Conservation (phyloP, 35 echinoderm and acorn worm species). For the Heliocidaris erythrogramma region DNA sequence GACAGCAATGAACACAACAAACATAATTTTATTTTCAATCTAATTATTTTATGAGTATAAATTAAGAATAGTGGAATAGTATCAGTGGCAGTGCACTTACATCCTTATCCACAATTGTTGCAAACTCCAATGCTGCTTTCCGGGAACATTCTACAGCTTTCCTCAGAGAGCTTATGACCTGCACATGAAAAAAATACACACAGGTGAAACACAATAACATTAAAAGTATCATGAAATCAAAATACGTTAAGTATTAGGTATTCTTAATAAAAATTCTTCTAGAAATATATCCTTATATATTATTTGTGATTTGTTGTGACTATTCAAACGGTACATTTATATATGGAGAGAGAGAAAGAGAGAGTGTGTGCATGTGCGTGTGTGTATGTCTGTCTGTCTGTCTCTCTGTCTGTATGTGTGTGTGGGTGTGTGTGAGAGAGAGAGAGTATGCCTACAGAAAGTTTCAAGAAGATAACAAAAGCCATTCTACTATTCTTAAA, state of each 20-base stretch:
- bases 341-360: neutral
- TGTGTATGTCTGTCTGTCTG: too few relatives aligned
- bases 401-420: too few relatives aligned
- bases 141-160: conserved; percentile 76
- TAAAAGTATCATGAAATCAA: neutral
- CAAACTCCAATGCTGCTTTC: conserved; percentile 92
- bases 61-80: neutral
- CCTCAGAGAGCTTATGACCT: conserved; percentile 98
- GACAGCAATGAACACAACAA: too few relatives aligned
- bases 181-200: neutral
- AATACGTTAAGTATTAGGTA: too few relatives aligned
- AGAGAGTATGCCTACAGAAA: neutral
- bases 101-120: conserved; percentile 94
- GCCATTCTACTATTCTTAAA: neutral
- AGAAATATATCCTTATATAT: neutral
- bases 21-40: too few relatives aligned
- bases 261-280: neutral
- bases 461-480: neutral
- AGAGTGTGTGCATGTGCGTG: too few relatives aligned
- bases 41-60: too few relatives aligned
- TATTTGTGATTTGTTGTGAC: neutral
- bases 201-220: neutral
- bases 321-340: neutral
- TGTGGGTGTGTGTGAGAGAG: too few relatives aligned
- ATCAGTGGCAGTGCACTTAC: conserved; percentile 48